Evolutionary conservation across 2,797 vertebrate species (phyloP).

Genomic region (Spondyliosoma cantharus): DNA sequence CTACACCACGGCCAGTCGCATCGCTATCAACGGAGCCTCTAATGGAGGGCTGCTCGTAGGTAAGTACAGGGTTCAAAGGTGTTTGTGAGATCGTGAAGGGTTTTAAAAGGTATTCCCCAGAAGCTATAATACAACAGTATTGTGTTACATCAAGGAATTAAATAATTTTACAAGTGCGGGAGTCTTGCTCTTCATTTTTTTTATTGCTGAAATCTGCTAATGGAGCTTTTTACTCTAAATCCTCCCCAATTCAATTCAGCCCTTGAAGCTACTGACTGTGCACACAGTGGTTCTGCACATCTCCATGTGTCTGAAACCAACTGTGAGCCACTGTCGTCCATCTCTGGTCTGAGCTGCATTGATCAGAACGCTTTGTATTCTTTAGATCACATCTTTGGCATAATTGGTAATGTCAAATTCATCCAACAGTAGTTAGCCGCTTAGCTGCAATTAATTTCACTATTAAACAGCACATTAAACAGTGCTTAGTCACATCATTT

Average conservation of each 20-base stretch:
- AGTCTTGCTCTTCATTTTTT: conserved; percentile 11
- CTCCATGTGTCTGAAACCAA: not conserved
- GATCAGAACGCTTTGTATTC: conserved; percentile 1
- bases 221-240: not conserved
- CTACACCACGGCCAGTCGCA: conserved; percentile 75
- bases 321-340: not conserved
- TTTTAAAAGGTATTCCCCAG: not conserved
- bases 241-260: conserved; percentile 4
- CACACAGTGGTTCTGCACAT: too few species aligned
- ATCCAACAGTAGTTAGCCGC: conserved; percentile 59
- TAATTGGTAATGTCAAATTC: conserved; percentile 58
- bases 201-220: conserved; percentile 5
- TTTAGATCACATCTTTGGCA: conserved; percentile 28
- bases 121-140: not conserved
- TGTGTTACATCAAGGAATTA: not conserved
- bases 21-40: conserved; percentile 84
- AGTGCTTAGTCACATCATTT: conserved; percentile 53
- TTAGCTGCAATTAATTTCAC: conserved; percentile 61
- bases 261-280: not conserved
- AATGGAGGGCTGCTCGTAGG: conserved; percentile 86
- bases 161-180: not conserved
- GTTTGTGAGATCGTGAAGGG: not conserved
- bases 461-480: conserved; percentile 71
- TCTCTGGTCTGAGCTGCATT: not conserved
- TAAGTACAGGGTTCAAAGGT: conserved; percentile 44